Evolutionary conservation across 1,140 invertebrate species (phyloP).

Genomic region (Berghia stephanieae): DNA sequence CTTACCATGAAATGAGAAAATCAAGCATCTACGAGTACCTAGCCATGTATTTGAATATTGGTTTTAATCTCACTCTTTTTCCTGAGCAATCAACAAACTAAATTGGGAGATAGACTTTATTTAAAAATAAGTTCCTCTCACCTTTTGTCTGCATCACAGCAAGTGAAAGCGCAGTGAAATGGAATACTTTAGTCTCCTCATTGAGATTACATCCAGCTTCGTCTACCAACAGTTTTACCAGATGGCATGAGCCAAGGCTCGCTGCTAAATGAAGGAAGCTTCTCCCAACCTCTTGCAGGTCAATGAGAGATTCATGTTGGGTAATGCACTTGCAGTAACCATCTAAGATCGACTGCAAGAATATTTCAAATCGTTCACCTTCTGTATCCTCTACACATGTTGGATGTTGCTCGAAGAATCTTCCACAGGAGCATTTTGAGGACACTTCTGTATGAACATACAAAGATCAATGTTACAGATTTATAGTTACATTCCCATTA

Average conservation of each 20-base stretch:
- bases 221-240: neutral
- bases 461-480: no score
- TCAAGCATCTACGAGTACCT: no score
- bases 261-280: conserved; percentile 24
- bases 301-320: neutral
- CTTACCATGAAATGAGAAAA: no score
- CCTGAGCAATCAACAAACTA: no score
- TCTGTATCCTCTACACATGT: conserved; percentile 30
- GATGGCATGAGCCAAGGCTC: neutral
- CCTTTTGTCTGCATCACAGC: conserved; percentile 28
- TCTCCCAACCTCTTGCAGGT: neutral
- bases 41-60: no score
- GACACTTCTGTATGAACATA: conserved; percentile 19
- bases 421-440: conserved; percentile 34
- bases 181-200: neutral
- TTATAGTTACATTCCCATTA: no score
- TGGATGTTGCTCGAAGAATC: conserved; percentile 41
- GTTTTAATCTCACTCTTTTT: no score
- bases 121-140: neutral
- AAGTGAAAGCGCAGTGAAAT: conserved; percentile 9
- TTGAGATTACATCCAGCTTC: neutral
- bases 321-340: conserved; percentile 35
- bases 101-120: no score
- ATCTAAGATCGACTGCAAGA: conserved; percentile 17
- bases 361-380: conserved; percentile 2